A percentile compares a stretch with the other conserved stretches of the same genome.
phyloP scores from a whole-genome alignment of 1,140 invertebrate species.

The Anoplolepis gracilipes region DNA sequence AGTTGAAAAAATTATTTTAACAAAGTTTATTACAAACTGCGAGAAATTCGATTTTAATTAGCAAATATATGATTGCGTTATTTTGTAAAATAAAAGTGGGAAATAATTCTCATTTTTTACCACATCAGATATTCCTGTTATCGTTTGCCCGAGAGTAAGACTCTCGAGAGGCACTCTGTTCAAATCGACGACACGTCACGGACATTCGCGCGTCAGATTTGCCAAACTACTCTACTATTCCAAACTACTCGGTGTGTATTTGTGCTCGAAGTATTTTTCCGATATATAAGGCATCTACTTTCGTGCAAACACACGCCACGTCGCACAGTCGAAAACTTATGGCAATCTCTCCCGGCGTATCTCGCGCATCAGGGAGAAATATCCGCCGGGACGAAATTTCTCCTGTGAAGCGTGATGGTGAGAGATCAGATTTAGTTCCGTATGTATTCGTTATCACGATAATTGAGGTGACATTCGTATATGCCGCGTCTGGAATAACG shows the following conservation, averaged over 20 bases:
- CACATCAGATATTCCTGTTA: slow-evolving; percentile 21
- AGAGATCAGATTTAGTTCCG: slow-evolving; percentile 21
- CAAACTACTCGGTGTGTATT: slow-evolving; percentile 42
- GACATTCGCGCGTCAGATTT: slow-evolving; percentile 49
- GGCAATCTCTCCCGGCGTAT: slow-evolving; percentile 25
- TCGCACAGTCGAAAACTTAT: slow-evolving; percentile 16
- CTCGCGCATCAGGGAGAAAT: slow-evolving; percentile 21
- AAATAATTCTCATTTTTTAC: slow-evolving; percentile 37
- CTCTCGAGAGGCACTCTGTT: slow-evolving; percentile 37
- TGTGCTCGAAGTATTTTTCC: slow-evolving; percentile 52
- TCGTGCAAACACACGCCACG: not conserved
- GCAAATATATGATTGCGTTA: not conserved
- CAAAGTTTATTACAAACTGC: not conserved
- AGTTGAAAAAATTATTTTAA: not conserved
- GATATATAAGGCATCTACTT: slow-evolving; percentile 36
- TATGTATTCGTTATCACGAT: slow-evolving; percentile 1
- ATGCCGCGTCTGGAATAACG: not conserved
- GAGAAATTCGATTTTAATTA: not conserved
- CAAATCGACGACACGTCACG: slow-evolving; percentile 48
- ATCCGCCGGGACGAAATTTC: slow-evolving; percentile 22
- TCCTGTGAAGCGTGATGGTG: not conserved
- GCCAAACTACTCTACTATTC: not conserved
- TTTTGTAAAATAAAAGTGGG: not conserved
- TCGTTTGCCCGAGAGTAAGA: slow-evolving; percentile 26
- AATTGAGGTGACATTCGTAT: not conserved